A percentile compares a stretch with the other conserved stretches of the same genome.
phyloP scores from a whole-genome alignment of 2,113 vertebrate species.

The Salvator merianae region DNA sequence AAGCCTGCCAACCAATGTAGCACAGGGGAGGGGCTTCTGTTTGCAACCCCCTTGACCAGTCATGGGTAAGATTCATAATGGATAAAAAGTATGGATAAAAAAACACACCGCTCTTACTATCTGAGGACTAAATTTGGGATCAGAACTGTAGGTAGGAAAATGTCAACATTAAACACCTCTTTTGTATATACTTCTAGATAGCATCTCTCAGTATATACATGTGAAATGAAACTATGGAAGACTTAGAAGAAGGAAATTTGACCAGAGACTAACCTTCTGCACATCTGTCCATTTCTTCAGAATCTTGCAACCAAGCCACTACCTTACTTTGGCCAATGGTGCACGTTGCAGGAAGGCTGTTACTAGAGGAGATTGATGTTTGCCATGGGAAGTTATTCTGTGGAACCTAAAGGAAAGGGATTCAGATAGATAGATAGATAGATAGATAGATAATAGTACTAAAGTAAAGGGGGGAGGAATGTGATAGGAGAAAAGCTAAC shows the following conservation, averaged over 20 bases:
- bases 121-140: too few species aligned
- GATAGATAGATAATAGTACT: too few species aligned
- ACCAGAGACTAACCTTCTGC: conserved; percentile 86
- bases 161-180: neutral
- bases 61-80: too few species aligned
- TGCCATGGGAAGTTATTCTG: conserved; percentile 83
- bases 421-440: too few species aligned
- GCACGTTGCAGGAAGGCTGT: conserved; percentile 89
- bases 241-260: neutral
- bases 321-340: conserved; percentile 96
- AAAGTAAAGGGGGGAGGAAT: too few species aligned
- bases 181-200: neutral
- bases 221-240: neutral
- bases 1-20: too few species aligned
- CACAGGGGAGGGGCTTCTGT: too few species aligned
- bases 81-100: neutral
- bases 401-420: conserved; percentile 73
- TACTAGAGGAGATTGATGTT: conserved; percentile 80
- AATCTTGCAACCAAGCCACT: conserved; percentile 95
- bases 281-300: conserved; percentile 98
- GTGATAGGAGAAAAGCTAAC: neutral
- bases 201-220: neutral
- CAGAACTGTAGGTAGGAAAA: neutral
- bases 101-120: neutral
- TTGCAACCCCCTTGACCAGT: too few species aligned